These are phyloP conservation scores for Byasa hedistus DNA, from an alignment of 2,888 invertebrate genomes.

Conservation along the genomic window DNA sequence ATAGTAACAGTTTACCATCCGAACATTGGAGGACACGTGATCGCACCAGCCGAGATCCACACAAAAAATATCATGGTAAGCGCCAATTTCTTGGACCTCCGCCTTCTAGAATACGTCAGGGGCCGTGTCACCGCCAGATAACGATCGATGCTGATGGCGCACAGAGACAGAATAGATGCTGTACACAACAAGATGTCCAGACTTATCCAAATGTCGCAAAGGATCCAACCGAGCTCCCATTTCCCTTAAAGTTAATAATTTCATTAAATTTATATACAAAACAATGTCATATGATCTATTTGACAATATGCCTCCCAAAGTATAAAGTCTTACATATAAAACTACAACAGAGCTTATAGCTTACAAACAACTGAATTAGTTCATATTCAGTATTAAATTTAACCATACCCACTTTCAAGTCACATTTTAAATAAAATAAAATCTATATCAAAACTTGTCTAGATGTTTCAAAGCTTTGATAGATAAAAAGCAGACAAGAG, in stretches of 20 bases:
- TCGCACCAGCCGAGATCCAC: slow-evolving; percentile 93
- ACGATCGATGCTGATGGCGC: slow-evolving; percentile 94
- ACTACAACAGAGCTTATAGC: not conserved
- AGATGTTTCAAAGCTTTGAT: not conserved
- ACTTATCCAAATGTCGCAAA: slow-evolving; percentile 95
- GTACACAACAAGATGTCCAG: slow-evolving; percentile 96
- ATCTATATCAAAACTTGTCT: not conserved
- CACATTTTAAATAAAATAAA: not conserved
- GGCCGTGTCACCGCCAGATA: slow-evolving; percentile 97
- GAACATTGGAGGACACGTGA: slow-evolving; percentile 96
- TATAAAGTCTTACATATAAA: not conserved
- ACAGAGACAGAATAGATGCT: slow-evolving; percentile 94
- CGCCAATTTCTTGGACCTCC: slow-evolving; percentile 91
- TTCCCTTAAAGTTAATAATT: slow-evolving; percentile 74
- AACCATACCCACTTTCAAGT: not conserved
- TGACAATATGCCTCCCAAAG: too few relatives aligned
- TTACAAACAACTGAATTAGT: not conserved
- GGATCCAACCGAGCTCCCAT: slow-evolving; percentile 94
- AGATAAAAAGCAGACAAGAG: not conserved
- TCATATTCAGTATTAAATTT: not conserved
- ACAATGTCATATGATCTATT: not conserved
- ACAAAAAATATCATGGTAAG: slow-evolving; percentile 93
- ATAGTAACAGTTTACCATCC: slow-evolving; percentile 87
- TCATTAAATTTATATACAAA: not conserved
- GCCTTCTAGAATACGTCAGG: slow-evolving; percentile 92